Evolutionary conservation across 2,888 invertebrate genomes (phyloP).

Genomic region (Gryllus longicercus): DNA sequence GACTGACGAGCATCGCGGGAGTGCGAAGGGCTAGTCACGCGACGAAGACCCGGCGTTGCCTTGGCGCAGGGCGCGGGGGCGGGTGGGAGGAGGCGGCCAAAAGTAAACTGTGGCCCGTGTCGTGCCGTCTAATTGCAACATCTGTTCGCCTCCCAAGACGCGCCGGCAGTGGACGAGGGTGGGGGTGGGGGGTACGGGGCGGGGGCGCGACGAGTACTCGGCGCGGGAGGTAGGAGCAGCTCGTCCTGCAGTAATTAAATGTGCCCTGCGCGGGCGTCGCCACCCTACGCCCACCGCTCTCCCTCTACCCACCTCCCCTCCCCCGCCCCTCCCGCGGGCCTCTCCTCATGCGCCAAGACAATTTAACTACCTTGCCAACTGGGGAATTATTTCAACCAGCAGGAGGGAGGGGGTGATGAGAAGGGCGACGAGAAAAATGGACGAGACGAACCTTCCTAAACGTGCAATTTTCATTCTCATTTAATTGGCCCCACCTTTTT

Average conservation of each 20-base stretch:
- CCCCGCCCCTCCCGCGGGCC: no score
- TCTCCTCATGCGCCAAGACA: not conserved
- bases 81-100: not conserved
- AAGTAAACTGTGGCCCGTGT: not conserved
- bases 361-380: constrained; percentile 8
- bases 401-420: not conserved
- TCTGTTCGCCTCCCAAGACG: constrained; percentile 17
- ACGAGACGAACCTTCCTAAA: not conserved
- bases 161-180: not conserved
- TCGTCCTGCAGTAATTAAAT: not conserved
- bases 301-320: no score
- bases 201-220: not conserved
- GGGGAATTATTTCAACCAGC: not conserved
- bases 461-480: not conserved
- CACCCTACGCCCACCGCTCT: not conserved
- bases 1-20: no score
- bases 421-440: no score
- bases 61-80: not conserved
- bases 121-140: constrained; percentile 8
- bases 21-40: not conserved
- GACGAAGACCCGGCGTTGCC: not conserved
- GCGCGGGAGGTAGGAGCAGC: not conserved
- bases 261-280: not conserved
- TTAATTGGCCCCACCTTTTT: not conserved
- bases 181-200: not conserved